Percentiles rank a stretch among this genome's conserved stretches.
phyloP scores from a whole-genome alignment of 2,888 invertebrate genomes.

The Drosophila mulleri region DNA sequence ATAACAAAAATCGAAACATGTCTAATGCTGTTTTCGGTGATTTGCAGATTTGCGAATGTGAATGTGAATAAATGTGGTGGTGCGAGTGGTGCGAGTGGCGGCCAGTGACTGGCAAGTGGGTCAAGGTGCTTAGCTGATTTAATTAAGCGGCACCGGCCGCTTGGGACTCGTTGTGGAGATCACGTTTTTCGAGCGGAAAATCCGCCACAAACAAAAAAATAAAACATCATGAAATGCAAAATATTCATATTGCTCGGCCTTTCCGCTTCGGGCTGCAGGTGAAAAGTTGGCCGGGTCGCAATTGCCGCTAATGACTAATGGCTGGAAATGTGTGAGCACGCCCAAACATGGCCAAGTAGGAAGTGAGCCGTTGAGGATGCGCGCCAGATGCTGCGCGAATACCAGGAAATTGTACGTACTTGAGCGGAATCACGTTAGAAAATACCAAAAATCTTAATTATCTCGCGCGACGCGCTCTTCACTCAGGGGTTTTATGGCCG shows the following conservation, averaged over 20 bases:
- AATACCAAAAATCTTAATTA: slow-evolving; percentile 73
- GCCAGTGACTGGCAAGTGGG: slow-evolving; percentile 60
- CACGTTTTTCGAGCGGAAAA: slow-evolving; percentile 70
- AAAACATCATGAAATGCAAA: slow-evolving; percentile 35
- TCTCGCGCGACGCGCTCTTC: slow-evolving; percentile 35
- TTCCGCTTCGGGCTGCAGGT: slow-evolving; percentile 39
- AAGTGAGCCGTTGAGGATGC: slow-evolving; percentile 61
- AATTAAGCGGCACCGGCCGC: slow-evolving; percentile 62
- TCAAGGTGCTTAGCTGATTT: slow-evolving; percentile 76
- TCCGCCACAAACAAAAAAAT: slow-evolving; percentile 29
- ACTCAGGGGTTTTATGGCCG: slow-evolving; percentile 34
- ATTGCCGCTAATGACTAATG: slow-evolving; percentile 63
- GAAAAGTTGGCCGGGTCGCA: slow-evolving; percentile 57
- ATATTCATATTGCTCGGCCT: slow-evolving; percentile 9
- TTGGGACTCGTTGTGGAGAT: slow-evolving; percentile 43
- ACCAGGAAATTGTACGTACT: slow-evolving; percentile 69
- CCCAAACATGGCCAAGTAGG: slow-evolving; percentile 58
- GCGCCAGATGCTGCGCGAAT: slow-evolving; percentile 51
- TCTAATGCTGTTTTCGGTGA: slow-evolving; percentile 66
- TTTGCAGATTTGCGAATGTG: slow-evolving; percentile 64
- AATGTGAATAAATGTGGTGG: slow-evolving; percentile 40
- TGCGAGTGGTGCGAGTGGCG: slow-evolving; percentile 21
- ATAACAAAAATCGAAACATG: slow-evolving; percentile 49
- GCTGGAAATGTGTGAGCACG: slow-evolving; percentile 42
- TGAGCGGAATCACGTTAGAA: slow-evolving; percentile 59